A percentile compares a stretch with the other conserved stretches of the same genome.
Evolutionary conservation across 2,113 vertebrate species (phyloP).

Genomic region (Parus major): DNA sequence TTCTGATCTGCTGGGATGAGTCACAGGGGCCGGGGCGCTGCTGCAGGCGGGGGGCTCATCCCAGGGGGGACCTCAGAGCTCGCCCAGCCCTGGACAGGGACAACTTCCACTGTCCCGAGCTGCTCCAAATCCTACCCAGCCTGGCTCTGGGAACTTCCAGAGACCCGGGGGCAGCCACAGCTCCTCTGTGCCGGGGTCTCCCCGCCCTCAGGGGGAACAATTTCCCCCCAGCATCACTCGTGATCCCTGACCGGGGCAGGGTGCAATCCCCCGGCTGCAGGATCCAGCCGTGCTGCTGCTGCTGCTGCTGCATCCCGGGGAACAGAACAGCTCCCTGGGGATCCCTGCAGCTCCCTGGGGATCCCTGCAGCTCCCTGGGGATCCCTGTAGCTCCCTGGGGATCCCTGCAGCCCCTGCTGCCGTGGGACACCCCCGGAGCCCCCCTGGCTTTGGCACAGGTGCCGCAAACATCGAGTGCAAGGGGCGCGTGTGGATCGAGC

Average conservation of each 20-base stretch:
- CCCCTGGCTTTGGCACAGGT: not conserved
- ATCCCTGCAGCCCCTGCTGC: too few species aligned
- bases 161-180: not conserved
- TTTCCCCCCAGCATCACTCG: fast-evolving
- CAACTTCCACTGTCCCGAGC: fast-evolving
- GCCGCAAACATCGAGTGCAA: constrained; percentile 30
- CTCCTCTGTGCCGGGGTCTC: not conserved
- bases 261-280: fast-evolving
- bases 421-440: too few species aligned
- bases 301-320: not conserved
- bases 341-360: not conserved
- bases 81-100: fast-evolving
- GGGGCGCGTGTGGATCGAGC: constrained; percentile 70
- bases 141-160: fast-evolving
- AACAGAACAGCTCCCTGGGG: fast-evolving
- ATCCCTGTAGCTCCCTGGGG: too few species aligned
- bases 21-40: fast-evolving
- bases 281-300: not conserved
- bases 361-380: too few species aligned
- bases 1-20: not conserved
- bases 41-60: not conserved
- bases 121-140: fast-evolving
- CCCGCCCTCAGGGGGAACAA: fast-evolving
- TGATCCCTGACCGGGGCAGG: fast-evolving
- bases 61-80: not conserved